Conservation (phyloP, 1,140 invertebrate species). For the Drosophila ogumai region DNA sequence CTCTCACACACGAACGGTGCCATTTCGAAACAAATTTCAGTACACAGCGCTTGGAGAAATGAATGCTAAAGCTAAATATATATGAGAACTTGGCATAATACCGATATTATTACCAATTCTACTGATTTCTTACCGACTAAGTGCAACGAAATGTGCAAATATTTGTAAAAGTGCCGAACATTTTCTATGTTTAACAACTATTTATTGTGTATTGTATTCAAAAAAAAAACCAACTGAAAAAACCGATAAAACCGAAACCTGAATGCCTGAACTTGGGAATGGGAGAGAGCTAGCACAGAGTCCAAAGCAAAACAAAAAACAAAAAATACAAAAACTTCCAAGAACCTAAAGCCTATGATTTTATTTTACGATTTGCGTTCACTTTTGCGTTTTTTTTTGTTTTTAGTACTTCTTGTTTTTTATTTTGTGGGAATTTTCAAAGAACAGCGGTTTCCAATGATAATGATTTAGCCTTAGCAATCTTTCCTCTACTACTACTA, state of each 20-base stretch:
- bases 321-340: constrained; percentile 48
- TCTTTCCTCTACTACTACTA: constrained; percentile 71
- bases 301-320: constrained; percentile 63
- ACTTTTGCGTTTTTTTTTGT: constrained; percentile 34
- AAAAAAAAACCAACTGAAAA: constrained; percentile 9
- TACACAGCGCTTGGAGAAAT: constrained; percentile 75
- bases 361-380: constrained; percentile 40
- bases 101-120: constrained; percentile 51
- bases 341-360: constrained; percentile 39
- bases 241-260: constrained; percentile 65
- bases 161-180: constrained; percentile 49
- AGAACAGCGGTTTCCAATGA: constrained; percentile 63
- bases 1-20: constrained; percentile 35
- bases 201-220: constrained; percentile 80
- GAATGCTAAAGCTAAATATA: constrained; percentile 82
- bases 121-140: constrained; percentile 64
- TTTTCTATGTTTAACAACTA: constrained; percentile 75
- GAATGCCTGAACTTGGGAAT: constrained; percentile 83
- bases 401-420: constrained; percentile 20
- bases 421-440: constrained; percentile 39
- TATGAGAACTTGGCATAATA: constrained; percentile 53
- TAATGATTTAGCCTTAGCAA: constrained; percentile 79
- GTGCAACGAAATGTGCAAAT: constrained; percentile 56
- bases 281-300: constrained; percentile 85
- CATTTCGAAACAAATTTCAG: constrained; percentile 57